Evolutionary conservation across 1,140 invertebrate species (phyloP).

Genomic region (Chelonus insularis): DNA sequence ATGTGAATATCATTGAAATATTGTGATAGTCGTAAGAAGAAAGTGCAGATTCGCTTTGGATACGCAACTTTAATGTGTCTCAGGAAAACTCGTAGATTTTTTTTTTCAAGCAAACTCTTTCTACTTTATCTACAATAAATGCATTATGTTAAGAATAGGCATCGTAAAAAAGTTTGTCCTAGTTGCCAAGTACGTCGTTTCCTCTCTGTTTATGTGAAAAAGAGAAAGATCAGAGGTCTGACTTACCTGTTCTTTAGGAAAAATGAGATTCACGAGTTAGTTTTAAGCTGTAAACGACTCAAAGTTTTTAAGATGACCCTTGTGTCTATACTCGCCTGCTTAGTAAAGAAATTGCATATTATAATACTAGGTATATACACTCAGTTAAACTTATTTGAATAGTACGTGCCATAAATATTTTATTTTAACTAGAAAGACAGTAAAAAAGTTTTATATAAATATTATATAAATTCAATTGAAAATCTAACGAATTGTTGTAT

Average conservation of each 20-base stretch:
- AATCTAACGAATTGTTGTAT: no score
- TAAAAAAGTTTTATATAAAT: no score
- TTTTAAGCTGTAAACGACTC: conserved; percentile 48
- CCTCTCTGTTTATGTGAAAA: conserved; percentile 3
- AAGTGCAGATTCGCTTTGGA: no score
- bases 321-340: conserved; percentile 20
- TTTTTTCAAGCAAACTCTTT: background rate
- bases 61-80: no score
- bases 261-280: conserved; percentile 53
- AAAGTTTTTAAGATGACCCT: conserved; percentile 47
- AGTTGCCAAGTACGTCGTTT: conserved; percentile 33
- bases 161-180: conserved; percentile 45
- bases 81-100: no score
- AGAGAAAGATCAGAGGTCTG: conserved; percentile 6
- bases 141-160: conserved; percentile 42
- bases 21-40: no score
- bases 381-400: background rate
- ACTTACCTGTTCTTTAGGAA: conserved; percentile 18
- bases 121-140: conserved; percentile 40
- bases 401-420: background rate
- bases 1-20: no score
- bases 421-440: background rate
- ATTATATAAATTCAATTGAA: no score
- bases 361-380: conserved; percentile 12
- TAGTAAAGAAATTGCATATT: conserved; percentile 35